Evolutionary conservation across 2,888 invertebrate species (phyloP).

Genomic region (Drosophila aldrichi): DNA sequence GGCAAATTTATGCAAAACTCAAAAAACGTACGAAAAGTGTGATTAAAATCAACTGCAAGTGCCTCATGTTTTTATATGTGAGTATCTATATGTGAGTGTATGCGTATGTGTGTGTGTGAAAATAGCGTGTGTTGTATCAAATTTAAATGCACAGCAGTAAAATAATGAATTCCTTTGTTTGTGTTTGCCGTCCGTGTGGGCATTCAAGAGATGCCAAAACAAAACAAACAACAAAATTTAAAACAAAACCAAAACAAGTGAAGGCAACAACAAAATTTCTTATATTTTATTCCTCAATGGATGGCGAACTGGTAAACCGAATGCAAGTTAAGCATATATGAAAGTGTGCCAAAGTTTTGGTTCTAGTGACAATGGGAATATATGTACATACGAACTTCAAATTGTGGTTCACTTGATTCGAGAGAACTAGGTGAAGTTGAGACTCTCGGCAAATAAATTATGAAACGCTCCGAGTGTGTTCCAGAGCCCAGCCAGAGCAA

Average conservation of each 20-base stretch:
- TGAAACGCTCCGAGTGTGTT: constrained; percentile 24
- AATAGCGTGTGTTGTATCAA: constrained; percentile 79
- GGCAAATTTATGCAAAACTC: constrained; percentile 79
- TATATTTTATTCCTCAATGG: constrained; percentile 17
- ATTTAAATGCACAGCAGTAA: constrained; percentile 77
- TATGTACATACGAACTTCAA: constrained; percentile 18
- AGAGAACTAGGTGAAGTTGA: constrained; percentile 21
- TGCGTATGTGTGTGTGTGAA: constrained; percentile 46
- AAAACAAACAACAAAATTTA: constrained; percentile 43
- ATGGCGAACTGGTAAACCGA: constrained; percentile 26
- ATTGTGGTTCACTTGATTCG: constrained; percentile 31
- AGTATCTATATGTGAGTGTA: constrained; percentile 22
- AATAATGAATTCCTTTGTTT: constrained; percentile 81
- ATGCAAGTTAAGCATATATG: constrained; percentile 56
- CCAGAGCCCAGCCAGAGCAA: constrained; percentile 11
- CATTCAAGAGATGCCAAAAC: constrained; percentile 35
- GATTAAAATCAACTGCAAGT: constrained; percentile 70
- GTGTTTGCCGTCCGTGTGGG: constrained; percentile 44
- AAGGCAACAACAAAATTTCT: constrained; percentile 10
- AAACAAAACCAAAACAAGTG: constrained; percentile 21
- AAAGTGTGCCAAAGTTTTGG: constrained; percentile 47
- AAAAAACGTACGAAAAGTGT: constrained; percentile 71
- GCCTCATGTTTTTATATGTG: constrained; percentile 39
- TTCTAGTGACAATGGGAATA: constrained; percentile 42
- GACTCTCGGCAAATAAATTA: constrained; percentile 46